phyloP scores from a whole-genome alignment of 1,140 invertebrate genomes.

The Papilio helenus region DNA sequence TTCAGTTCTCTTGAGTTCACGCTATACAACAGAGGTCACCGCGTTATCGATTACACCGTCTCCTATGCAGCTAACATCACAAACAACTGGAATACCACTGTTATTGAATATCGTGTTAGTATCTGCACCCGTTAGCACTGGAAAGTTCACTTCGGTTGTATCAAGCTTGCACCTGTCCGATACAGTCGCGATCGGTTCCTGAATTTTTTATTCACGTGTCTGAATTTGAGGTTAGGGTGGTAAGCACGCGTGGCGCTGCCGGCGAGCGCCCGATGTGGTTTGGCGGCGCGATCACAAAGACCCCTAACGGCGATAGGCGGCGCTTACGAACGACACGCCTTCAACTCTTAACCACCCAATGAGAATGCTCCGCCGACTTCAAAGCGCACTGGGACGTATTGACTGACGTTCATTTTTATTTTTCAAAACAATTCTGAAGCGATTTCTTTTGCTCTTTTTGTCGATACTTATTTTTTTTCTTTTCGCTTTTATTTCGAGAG shows the following conservation, averaged over 20 bases:
- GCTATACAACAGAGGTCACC: conserved; percentile 52
- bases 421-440: conserved; percentile 64
- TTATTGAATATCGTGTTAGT: neutral
- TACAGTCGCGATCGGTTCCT: conserved; percentile 16
- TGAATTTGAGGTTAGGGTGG: conserved; percentile 53
- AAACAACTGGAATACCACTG: conserved; percentile 34
- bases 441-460: conserved; percentile 58
- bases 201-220: conserved; percentile 53
- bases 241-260: conserved; percentile 68
- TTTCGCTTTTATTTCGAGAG: conserved; percentile 67
- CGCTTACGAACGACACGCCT: conserved; percentile 59
- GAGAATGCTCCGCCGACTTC: conserved; percentile 52
- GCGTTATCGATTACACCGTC: conserved; percentile 50
- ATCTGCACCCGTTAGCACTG: neutral
- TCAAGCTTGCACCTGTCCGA: neutral
- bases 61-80: conserved; percentile 38
- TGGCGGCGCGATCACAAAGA: conserved; percentile 61
- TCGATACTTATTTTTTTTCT: conserved; percentile 51
- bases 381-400: conserved; percentile 78
- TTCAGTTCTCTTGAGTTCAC: conserved; percentile 23
- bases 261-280: conserved; percentile 73
- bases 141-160: neutral
- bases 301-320: conserved; percentile 68
- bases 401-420: conserved; percentile 71
- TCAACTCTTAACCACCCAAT: conserved; percentile 57